Evolutionary conservation across 1,140 invertebrate species (phyloP).

Genomic region (Limonius californicus): DNA sequence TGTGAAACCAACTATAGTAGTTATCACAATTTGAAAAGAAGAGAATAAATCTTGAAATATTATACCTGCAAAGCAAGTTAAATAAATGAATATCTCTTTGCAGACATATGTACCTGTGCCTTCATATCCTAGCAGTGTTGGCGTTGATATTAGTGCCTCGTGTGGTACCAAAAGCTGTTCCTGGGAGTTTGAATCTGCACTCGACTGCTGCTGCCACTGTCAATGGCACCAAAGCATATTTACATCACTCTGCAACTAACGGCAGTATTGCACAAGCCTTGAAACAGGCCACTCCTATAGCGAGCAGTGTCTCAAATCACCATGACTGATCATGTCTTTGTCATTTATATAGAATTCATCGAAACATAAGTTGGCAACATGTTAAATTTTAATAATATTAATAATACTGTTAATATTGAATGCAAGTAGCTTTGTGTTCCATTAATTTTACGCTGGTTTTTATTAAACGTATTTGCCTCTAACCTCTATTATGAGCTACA

Average conservation of each 20-base stretch:
- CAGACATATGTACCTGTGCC: constrained; percentile 52
- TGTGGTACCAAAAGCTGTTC: constrained; percentile 31
- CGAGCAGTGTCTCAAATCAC: constrained; percentile 29
- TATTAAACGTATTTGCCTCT: not conserved
- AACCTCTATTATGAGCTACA: not conserved
- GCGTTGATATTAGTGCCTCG: constrained; percentile 46
- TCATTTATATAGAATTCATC: not conserved
- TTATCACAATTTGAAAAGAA: no score
- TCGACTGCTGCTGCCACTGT: constrained; percentile 1
- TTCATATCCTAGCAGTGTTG: constrained; percentile 48
- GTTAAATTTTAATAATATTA: not conserved
- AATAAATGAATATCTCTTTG: constrained; percentile 11
- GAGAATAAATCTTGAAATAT: no score
- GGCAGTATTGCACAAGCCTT: constrained; percentile 22
- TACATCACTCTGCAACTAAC: constrained; percentile 5
- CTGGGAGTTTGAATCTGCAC: constrained; percentile 6
- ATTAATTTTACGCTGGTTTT: no score
- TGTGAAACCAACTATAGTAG: no score
- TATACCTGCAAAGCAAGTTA: no score
- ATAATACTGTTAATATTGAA: not conserved
- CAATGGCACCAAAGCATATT: not conserved
- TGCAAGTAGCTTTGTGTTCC: no score
- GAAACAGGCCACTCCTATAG: constrained; percentile 24
- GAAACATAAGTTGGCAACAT: not conserved
- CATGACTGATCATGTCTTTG: constrained; percentile 30